Evolutionary conservation across 2,888 invertebrate species (phyloP), one percentile per base, ranked within the genome.

Genomic region (Macrophya alboannulata): DNA sequence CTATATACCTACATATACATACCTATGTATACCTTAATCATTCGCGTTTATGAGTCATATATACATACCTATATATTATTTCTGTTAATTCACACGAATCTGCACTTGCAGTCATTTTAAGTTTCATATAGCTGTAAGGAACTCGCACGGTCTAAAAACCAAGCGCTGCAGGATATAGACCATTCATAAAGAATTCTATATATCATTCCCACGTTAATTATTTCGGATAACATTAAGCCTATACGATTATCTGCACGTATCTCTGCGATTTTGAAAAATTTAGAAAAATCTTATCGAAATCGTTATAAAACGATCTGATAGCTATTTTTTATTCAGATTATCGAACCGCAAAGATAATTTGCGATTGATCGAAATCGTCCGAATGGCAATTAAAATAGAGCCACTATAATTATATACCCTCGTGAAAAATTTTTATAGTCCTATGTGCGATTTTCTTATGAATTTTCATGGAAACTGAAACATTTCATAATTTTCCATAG

Each of bases 81-180:
- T 68, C 1, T 43, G 45, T 74, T 74, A 21, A 74, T 74, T 74
- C 21, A 45, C 72, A 17, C 77, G 77, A 45, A 76, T 17, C n/a
- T n/a, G n/a, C 51, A 55, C 37, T 55, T 77, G 77, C n/a, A n/a
- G n/a, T 77, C 77, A 55, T 77, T 77, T 55, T 43, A n/a, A 74
- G 77, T 37, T 55, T 77, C 15, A 55, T 8, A 15, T 62, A 17
- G 9, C n/a, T n/a, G 4, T 12, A n/a, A 45, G 12, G 9, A 25
- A 68, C 37, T 43, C 45, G 21, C 74, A 74, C 74, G 74, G 74
- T 74, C 77, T 77, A n/a, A 77, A 51, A 77, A 77, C 8, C 48
- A 55, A 15, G n/a, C 31, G n/a, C n/a, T 6, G n/a, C n/a, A n/a
- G 17, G 37, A 55, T 17, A n/a, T 8, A 62, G 8, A 62, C n/a